Base-by-base conservation (phyloP, 2,113 vertebrate genomes). In the Eurypyga helias region DNA sequence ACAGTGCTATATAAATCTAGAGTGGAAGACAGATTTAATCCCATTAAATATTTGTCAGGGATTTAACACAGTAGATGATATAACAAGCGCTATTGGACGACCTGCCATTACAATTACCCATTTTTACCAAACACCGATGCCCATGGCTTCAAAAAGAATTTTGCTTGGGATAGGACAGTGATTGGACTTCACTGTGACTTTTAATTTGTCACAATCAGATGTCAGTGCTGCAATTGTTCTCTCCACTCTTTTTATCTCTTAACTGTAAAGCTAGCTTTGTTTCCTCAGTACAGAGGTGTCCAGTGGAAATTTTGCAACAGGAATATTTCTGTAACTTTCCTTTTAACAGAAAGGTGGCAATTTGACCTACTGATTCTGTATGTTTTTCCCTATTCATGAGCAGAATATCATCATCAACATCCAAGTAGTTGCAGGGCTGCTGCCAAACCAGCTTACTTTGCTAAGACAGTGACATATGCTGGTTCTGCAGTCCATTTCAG, bases 21-120 rank as follows among this genome's bases (percentile, higher is more conserved):
- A 87, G 62, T 31, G 62, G 81, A 86, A 64, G 87, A 90, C 85
- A 93, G 79, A 80, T 96, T 96, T 94, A 96, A 96, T 93, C 82
- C 91, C 83, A 89, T 96, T 95, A 95, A 91, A 92, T 95, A 85
- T 96, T 93, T 95, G 87, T 82, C 83, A 80, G 66, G 54, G 78
- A 60, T 96, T 96, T 94, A 89, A 93, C 76, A 84, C 7, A 61
- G 77, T 33, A 86, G 85, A 83, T 94, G 70, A 85, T 89, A 80
- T n/a, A 93, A 94, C 33, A 87, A 84, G 83, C 4, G 3, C 41
- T 83, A 45, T 71, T 72, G 69, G 65, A 71, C 55, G 65, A 71
- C 55, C 65, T 91, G 84, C 66, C 26, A 60, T 25, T 83, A 69
- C 66, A 83, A 77, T 83, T 57, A 12, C 7, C 85, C 87, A 43